Evolutionary conservation across 2,113 vertebrate species (phyloP).

Genomic region (Lontra canadensis): DNA sequence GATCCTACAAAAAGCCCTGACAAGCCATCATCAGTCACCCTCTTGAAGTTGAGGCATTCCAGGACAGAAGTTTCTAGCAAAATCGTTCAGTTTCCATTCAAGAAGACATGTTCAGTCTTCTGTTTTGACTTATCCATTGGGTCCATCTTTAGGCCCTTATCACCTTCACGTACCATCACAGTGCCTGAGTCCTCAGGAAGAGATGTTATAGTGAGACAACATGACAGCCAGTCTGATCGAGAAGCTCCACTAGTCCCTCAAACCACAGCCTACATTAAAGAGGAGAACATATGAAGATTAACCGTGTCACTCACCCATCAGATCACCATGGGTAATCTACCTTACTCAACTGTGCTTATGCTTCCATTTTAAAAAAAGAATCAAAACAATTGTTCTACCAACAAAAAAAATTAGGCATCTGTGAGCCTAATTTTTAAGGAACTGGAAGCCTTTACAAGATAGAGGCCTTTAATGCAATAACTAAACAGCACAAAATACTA

Average conservation of each 20-base stretch:
- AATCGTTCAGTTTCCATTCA: not conserved
- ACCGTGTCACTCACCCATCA: not conserved
- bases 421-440: not conserved
- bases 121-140: not conserved
- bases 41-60: not conserved
- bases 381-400: not conserved
- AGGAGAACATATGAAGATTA: not conserved
- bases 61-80: conserved; percentile 26
- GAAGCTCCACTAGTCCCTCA: not conserved
- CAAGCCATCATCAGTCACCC: not conserved
- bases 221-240: not conserved
- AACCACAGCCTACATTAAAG: not conserved
- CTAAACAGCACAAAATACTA: not conserved
- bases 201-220: not conserved
- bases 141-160: not conserved
- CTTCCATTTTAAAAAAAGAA: not conserved
- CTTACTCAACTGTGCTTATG: not conserved
- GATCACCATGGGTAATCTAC: not conserved
- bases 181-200: not conserved
- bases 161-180: not conserved
- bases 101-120: not conserved
- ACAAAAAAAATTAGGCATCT: conserved; percentile 26
- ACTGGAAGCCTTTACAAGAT: conserved; percentile 45
- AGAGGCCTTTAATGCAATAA: not conserved
- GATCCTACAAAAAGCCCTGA: not conserved